A percentile compares a stretch with the other conserved stretches of the same genome.
These are phyloP conservation scores for Ophion ventricosus DNA, from an alignment of 2,888 invertebrate genomes.

Conservation along the genomic window DNA sequence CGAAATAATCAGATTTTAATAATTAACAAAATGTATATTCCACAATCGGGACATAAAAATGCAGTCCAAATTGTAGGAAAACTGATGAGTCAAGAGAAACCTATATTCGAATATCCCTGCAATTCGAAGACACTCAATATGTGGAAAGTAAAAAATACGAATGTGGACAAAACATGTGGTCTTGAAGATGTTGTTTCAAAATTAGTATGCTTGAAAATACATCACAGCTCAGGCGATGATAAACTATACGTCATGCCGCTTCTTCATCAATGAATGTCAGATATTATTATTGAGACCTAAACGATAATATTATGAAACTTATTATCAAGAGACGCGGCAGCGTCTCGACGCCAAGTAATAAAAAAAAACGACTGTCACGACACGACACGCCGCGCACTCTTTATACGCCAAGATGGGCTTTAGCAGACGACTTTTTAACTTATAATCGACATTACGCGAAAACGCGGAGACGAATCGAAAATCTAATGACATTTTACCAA, in stretches of 20 bases:
- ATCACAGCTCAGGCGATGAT: background rate
- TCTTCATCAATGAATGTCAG: background rate
- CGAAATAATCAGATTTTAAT: background rate
- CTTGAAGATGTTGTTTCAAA: background rate
- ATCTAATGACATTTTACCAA: no score
- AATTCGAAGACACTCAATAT: constrained; percentile 9
- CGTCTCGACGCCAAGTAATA: no score
- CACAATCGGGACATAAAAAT: background rate
- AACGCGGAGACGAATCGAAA: no score
- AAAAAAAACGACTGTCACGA: no score
- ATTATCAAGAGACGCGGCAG: no score
- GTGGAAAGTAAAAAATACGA: constrained; percentile 23
- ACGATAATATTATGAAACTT: no score
- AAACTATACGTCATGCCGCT: constrained; percentile 10
- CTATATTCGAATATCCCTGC: background rate
- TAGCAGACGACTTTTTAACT: no score
- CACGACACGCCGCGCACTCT: no score
- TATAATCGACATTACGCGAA: no score
- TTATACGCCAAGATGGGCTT: no score
- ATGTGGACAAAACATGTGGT: constrained; percentile 11
- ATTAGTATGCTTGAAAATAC: background rate
- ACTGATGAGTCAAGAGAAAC: background rate
- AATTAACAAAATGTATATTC: background rate
- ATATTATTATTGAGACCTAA: no score
- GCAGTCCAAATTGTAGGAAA: background rate